Evolutionary conservation across 2,113 vertebrate species (phyloP).

Genomic region (Shinisaurus crocodilurus): DNA sequence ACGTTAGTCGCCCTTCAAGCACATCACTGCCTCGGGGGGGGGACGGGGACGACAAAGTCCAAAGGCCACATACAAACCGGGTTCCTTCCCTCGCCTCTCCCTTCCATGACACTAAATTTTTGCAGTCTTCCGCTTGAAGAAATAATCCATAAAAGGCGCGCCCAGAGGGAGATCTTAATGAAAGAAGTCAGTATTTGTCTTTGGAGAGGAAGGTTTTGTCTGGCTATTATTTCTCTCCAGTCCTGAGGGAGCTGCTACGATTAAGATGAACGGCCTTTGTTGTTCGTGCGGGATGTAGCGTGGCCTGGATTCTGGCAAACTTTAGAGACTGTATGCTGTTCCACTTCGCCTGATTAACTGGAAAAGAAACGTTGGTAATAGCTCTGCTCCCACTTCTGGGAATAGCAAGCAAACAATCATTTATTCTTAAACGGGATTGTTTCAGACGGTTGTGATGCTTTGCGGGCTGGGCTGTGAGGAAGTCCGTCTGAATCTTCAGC

Average conservation of each 20-base stretch:
- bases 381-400: conserved; percentile 63
- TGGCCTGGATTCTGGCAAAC: conserved; percentile 64
- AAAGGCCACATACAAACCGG: background rate
- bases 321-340: conserved; percentile 61
- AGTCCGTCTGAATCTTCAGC: background rate
- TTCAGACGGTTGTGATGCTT: conserved; percentile 59
- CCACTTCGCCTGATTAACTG: conserved; percentile 69
- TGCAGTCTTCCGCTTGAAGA: background rate
- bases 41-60: background rate
- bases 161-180: conserved; percentile 2
- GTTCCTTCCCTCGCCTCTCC: background rate
- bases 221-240: conserved; percentile 51
- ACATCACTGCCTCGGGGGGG: background rate
- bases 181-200: conserved; percentile 40
- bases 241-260: conserved; percentile 45
- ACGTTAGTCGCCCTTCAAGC: background rate
- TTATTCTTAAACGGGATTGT: conserved; percentile 70
- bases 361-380: conserved; percentile 62
- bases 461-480: background rate
- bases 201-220: conserved; percentile 28
- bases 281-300: conserved; percentile 48
- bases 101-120: background rate
- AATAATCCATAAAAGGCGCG: background rate
- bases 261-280: conserved; percentile 67
- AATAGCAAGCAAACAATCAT: conserved; percentile 67